phyloP scores from a whole-genome alignment of 2,113 vertebrate species.

The Mesembrinibis cayennensis region DNA sequence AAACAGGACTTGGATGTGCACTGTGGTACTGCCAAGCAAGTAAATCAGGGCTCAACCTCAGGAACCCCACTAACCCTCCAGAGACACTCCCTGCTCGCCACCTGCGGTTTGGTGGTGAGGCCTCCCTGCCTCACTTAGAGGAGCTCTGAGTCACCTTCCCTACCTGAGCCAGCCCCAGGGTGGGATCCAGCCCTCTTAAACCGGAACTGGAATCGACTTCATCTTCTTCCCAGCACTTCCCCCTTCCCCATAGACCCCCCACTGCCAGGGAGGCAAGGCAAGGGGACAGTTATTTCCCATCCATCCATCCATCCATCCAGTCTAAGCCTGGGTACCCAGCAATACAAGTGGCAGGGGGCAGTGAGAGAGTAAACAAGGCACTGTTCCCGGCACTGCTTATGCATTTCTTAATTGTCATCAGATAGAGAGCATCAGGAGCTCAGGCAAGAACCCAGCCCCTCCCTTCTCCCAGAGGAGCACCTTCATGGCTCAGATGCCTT shows the following conservation, averaged over 20 bases:
- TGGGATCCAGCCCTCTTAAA: neutral
- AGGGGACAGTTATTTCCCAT: neutral
- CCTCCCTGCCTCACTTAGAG: neutral
- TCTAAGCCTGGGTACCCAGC: neutral
- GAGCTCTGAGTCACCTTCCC: neutral
- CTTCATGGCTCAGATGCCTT: neutral
- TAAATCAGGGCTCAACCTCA: neutral
- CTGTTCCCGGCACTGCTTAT: neutral
- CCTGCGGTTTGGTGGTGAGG: accelerated
- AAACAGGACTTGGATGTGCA: neutral
- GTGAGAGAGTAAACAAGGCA: neutral
- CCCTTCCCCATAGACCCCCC: neutral
- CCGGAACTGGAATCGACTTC: neutral
- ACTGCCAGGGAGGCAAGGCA: neutral
- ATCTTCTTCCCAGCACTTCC: neutral
- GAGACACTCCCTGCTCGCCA: neutral
- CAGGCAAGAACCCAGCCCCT: neutral
- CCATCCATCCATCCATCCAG: no score
- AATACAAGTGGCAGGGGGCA: neutral
- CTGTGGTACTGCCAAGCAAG: neutral
- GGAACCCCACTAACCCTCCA: neutral
- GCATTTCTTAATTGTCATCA: neutral
- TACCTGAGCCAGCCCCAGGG: neutral
- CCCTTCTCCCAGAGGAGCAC: neutral
- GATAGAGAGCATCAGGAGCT: neutral